Conservation (phyloP, 2,797 vertebrate genomes). For the Danio albolineatus region DNA sequence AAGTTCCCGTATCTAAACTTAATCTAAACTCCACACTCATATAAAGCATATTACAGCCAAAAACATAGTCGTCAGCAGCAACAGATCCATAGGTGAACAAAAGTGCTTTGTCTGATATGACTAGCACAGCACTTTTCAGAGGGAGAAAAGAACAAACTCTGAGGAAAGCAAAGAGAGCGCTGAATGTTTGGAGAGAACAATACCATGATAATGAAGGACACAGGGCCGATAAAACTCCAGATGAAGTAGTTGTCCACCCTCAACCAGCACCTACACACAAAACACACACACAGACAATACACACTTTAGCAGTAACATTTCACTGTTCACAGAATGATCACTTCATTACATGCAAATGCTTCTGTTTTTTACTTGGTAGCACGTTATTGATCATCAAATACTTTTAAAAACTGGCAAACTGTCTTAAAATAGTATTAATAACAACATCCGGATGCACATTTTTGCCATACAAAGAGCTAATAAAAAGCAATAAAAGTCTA, state of each 20-base stretch:
- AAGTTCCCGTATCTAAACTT: constrained; percentile 25
- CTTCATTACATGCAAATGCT: constrained; percentile 37
- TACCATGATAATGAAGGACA: constrained; percentile 95
- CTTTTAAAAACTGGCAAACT: constrained; percentile 6
- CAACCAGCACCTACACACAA: constrained; percentile 88
- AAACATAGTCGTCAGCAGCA: constrained; percentile 50
- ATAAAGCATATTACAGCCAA: constrained; percentile 35
- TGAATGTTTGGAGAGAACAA: constrained; percentile 40
- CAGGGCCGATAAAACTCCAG: constrained; percentile 95
- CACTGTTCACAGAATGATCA: constrained; percentile 13
- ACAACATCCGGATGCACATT: neutral
- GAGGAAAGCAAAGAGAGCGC: constrained; percentile 6
- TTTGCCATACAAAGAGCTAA: constrained; percentile 35
- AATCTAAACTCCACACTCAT: constrained; percentile 45
- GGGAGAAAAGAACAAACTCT: constrained; percentile 13
- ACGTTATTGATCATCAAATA: constrained; percentile 26
- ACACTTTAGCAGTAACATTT: constrained; percentile 25
- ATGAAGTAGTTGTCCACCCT: constrained; percentile 96
- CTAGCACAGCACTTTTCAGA: constrained; percentile 29
- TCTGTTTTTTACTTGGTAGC: neutral
- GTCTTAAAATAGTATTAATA: constrained; percentile 28
- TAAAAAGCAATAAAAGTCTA: constrained; percentile 48
- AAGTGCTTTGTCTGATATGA: constrained; percentile 49
- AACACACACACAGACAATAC: constrained; percentile 45
- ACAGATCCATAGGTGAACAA: constrained; percentile 42